These are phyloP conservation scores for Anarsia innoxiella DNA, from an alignment of 2,888 invertebrate genomes.

Conservation along the genomic window DNA sequence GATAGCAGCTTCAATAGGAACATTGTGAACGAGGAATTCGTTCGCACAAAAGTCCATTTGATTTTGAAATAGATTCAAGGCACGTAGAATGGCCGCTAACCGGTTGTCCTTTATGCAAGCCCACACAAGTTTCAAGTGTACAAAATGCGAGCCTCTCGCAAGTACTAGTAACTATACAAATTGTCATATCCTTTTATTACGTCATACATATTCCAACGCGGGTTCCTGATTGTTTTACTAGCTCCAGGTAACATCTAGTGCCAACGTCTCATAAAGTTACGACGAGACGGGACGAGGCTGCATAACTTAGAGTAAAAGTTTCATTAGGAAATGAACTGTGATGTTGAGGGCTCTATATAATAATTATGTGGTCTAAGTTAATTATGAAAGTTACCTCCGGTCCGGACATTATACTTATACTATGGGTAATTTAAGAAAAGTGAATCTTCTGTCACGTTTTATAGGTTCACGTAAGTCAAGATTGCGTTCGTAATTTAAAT, in stretches of 20 bases:
- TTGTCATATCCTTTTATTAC: slow-evolving; percentile 14
- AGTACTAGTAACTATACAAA: too few species aligned
- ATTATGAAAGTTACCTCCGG: slow-evolving; percentile 18
- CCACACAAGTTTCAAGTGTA: slow-evolving; percentile 42
- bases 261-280: too few species aligned
- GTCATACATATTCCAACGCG: slow-evolving; percentile 7
- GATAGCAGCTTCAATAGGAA: slow-evolving; percentile 11
- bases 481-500: too few species aligned
- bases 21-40: background rate
- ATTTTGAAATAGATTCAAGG: slow-evolving; percentile 36
- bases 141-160: slow-evolving; percentile 18
- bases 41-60: too few species aligned
- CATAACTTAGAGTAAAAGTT: slow-evolving; percentile 12
- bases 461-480: too few species aligned
- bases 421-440: too few species aligned
- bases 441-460: too few species aligned
- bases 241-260: too few species aligned
- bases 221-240: too few species aligned
- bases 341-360: slow-evolving; percentile 17
- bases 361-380: slow-evolving; percentile 13
- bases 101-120: slow-evolving; percentile 47
- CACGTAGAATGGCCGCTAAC: slow-evolving; percentile 45
- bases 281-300: too few species aligned
- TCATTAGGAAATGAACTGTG: slow-evolving; percentile 16
- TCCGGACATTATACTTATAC: too few species aligned